Base-by-base conservation (phyloP, 2,797 vertebrate species). In the Triplophysa yarkandensis region DNA sequence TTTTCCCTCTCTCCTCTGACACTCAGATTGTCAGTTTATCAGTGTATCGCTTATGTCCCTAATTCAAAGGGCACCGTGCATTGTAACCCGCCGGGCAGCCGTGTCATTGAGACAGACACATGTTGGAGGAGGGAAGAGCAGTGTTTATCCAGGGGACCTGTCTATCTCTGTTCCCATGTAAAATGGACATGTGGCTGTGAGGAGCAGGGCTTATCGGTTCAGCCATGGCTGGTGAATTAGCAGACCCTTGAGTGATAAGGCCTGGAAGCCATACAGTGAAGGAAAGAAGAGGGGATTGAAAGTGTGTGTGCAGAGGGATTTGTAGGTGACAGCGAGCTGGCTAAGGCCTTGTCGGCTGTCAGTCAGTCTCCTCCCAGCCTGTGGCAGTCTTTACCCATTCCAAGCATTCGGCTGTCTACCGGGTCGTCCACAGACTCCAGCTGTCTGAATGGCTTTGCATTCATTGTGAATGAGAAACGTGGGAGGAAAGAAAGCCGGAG, bases 201-300 rank as follows among this genome's bases (percentile, higher is more conserved):
- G 78, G 86, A 88, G 78, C 76, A 77, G 77, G 77, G 82, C 90
- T 94, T 95, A 93, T 93, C 93, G 89, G 91, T 83, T 85, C 89
- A 89, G 82, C 91, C 92, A 94, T 87, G 87, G 88, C 90, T 91
- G 92, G 89, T 91, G 93, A 95, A 95, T 95, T 94, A 95, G 90
- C 90, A 88, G 90, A 89, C 89, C 89, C 89, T 89, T 90, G 92
- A 94, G 91, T 93, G 93, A 95, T 94, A 94, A 94, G 91, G 88
- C 88, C 91, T 90, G 86, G 89, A 89, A 92, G 89, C 86, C 87
- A 89, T 89, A 87, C 85, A 87, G 88, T 87, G 86, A 86, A 84
- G 86, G 84, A 34, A 61, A 69, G 66, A 34, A 36, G 72, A 66
- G 62, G 32, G 13, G 44, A n/a, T 63, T 43, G 61, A 43, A 23